Conservation (phyloP, 1,140 invertebrate genomes). For the Panonychus citri region DNA sequence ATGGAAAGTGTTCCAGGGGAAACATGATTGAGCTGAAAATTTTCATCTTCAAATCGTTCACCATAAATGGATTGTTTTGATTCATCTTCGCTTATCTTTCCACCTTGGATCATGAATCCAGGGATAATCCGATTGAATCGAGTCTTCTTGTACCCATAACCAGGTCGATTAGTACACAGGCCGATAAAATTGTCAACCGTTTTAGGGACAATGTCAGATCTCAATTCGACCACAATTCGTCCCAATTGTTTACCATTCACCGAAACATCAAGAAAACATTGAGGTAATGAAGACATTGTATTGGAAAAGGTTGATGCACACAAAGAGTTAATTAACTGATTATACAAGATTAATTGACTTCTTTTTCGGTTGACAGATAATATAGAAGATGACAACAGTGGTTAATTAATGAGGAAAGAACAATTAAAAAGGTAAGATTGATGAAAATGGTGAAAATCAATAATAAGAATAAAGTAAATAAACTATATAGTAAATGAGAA, state of each 20-base stretch:
- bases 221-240: constrained; percentile 74
- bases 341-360: too few relatives aligned
- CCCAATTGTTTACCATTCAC: constrained; percentile 31
- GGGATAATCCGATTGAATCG: constrained; percentile 30
- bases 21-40: constrained; percentile 25
- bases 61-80: constrained; percentile 31
- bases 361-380: too few relatives aligned
- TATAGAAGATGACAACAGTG: too few relatives aligned
- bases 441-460: too few relatives aligned
- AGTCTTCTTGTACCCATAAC: constrained; percentile 16
- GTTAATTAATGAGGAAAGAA: too few relatives aligned
- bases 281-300: neutral
- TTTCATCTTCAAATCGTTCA: constrained; percentile 28
- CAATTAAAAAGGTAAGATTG: too few relatives aligned
- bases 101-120: constrained; percentile 18
- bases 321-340: too few relatives aligned
- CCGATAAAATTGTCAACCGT: constrained; percentile 83
- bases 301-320: too few relatives aligned
- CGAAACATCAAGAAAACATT: neutral
- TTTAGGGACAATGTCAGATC: constrained; percentile 65
- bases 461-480: too few relatives aligned
- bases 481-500: too few relatives aligned
- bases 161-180: constrained; percentile 61
- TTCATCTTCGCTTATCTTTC: constrained; percentile 55
- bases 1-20: constrained; percentile 30